Evolutionary conservation across 2,797 vertebrate genomes (phyloP), one percentile per base, ranked within the genome.

Genomic region (Cottoperca gobio): DNA sequence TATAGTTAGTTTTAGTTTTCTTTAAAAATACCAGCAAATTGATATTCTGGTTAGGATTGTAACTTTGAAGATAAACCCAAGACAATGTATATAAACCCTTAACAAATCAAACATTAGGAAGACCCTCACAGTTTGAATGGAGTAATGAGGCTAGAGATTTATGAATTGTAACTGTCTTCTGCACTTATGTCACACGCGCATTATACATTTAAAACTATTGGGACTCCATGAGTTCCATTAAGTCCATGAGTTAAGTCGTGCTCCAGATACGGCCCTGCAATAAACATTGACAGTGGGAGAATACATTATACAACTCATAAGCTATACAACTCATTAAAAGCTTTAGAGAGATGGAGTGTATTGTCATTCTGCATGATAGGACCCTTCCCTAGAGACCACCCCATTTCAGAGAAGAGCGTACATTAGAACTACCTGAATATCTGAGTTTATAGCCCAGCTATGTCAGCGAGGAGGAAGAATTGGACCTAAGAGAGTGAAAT

Each of bases 241-340:
- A n/a, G n/a, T n/a, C n/a, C n/a, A n/a, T n/a, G n/a, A n/a, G 45
- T 48, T 52, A 17, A 60, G n/a, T 43, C 62, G 48, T 70, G 31
- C 11, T 70, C 43, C 11, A 52, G 35, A 76, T 85, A 75, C 37
- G 26, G 65, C 67, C 28, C 52, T 16, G 73, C 76, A 76, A 83
- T 78, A 55, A 77, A 62, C 35, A 28, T 50, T 62, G 42, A 55
- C 19, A n/a, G 9, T 4, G 28, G 11, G 4, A 31, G 45, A 65
- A 59, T 37, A 50, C 6, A 26, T 40, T 19, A 19, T 8, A n/a
- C n/a, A n/a, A n/a, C n/a, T n/a, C n/a, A n/a, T n/a, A n/a, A 39
- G 49, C 37, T 23, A 21, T 59, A 60, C 4, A 28, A 53, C 52
- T 64, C 39, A n/a, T n/a, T n/a, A n/a, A n/a, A n/a, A n/a, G n/a